Base-by-base conservation (phyloP, 53 echinoderm and acorn worm genomes). In the Luidia sarsii region DNA sequence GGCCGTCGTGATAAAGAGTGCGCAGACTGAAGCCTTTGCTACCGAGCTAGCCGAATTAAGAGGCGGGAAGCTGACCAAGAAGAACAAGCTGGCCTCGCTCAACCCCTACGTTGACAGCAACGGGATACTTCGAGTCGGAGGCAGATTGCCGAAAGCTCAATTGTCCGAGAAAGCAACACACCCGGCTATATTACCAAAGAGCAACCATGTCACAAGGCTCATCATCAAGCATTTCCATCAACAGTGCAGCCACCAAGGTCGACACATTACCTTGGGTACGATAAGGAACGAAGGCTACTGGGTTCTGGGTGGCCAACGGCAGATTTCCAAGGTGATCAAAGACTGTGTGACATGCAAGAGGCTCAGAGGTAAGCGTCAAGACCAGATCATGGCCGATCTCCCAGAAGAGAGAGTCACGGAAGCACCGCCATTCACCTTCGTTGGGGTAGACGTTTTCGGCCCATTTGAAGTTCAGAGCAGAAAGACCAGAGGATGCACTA, bases 381-480 rank as follows among this genome's bases (percentile, higher is more conserved):
- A 80, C 16, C 86, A 82, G 51, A 61, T 57, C 14, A 86, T 90
- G 90, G 73, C 90, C 14, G 86, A 81, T 9, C 48, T 86, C 7
- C 89, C 89, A 46, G 50, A 27, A 29, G 82, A 85, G 28, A 61
- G 92, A 81, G 87, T 91, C 3, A 84, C 84, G 1, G 56, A 65
- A 31, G 70, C 84, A 37, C 86, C 83, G 22, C 80, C 71, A 30
- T 91, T 91, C 29, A 80, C 84, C 15, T 50, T 25, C 50, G 71
- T 65, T 4, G 87, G 90, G 1, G 71, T 87, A 18, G 91, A 91
- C 41, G 79, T 63, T 25, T 91, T 91, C 37, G 85, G 91, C 10
- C 80, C 91, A 3, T 72, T 84, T 27, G 20, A 34, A 6, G 89
- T 89, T 23, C 79, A 89, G 57, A 49, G 67, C 34, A 50, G 85